Evolutionary conservation across 2,888 invertebrate genomes (phyloP).

Genomic region (Harpalus rubripes): DNA sequence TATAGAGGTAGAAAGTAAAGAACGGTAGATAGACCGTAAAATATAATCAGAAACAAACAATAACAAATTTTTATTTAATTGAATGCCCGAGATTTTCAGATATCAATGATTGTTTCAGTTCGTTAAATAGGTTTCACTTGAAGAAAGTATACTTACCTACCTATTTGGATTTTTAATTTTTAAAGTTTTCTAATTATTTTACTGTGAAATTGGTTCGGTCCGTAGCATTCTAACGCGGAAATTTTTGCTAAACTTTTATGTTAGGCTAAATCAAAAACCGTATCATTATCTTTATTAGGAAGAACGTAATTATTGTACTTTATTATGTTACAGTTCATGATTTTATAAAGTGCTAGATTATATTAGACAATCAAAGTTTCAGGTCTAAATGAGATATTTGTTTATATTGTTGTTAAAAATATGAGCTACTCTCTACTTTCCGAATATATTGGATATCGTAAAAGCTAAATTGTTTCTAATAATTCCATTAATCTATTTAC

Average conservation of each 20-base stretch:
- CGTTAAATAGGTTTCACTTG: constrained; percentile 31
- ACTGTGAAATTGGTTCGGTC: background rate
- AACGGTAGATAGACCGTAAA: constrained; percentile 23
- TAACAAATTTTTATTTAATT: constrained; percentile 51
- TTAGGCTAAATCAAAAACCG: background rate
- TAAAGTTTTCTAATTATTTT: constrained; percentile 7
- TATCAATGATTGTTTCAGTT: constrained; percentile 32
- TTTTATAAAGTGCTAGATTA: background rate
- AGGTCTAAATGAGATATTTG: no score
- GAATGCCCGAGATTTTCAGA: constrained; percentile 17
- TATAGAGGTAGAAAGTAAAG: constrained; percentile 16
- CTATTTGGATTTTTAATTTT: background rate
- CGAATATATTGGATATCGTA: no score
- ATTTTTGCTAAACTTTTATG: background rate
- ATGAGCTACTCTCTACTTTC: no score
- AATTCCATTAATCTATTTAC: no score
- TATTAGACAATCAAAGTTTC: no score
- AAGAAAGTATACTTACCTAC: constrained; percentile 11
- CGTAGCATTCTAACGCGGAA: background rate
- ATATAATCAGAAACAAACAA: constrained; percentile 27
- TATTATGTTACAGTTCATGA: background rate
- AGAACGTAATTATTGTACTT: background rate
- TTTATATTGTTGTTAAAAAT: no score
- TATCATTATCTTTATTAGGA: background rate
- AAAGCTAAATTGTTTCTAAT: no score